Percentiles rank a stretch among this genome's conserved stretches.
Conservation (phyloP, 23 tunicate genomes). For the Ciona savignyi region DNA sequence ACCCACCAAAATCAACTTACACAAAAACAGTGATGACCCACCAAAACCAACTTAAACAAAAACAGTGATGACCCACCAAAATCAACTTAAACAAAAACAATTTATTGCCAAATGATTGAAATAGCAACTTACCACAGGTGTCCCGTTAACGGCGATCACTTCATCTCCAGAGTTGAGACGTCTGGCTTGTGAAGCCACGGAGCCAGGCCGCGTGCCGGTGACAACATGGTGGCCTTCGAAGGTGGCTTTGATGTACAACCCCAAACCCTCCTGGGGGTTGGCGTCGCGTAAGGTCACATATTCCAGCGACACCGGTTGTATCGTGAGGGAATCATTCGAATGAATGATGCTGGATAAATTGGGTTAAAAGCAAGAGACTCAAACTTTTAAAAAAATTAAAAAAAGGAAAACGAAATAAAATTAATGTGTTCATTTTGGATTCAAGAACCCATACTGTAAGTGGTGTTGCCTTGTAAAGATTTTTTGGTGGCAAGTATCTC, state of each 20-base stretch:
- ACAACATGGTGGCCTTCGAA: slow-evolving; percentile 96
- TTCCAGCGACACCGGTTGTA: slow-evolving; percentile 71
- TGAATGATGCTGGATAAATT: slow-evolving; percentile 30
- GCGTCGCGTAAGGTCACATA: slow-evolving; percentile 37
- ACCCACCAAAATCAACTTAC: too few relatives aligned
- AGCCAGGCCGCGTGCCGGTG: slow-evolving; percentile 76
- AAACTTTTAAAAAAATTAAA: too few relatives aligned
- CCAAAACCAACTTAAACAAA: too few relatives aligned
- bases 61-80: too few relatives aligned
- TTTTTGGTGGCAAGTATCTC: too few relatives aligned
- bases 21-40: too few relatives aligned
- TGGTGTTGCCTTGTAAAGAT: too few relatives aligned
- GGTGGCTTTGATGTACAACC: slow-evolving; percentile 82
- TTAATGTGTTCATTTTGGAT: too few relatives aligned
- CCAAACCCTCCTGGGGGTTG: slow-evolving; percentile 67
- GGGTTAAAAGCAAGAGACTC: background rate
- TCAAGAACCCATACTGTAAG: too few relatives aligned
- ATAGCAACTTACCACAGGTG: slow-evolving; percentile 72
- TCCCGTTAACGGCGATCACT: slow-evolving; percentile 78
- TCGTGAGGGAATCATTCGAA: slow-evolving; percentile 52
- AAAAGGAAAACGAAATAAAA: too few relatives aligned
- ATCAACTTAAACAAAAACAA: too few relatives aligned
- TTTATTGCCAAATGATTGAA: too few relatives aligned
- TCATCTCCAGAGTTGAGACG: slow-evolving; percentile 70
- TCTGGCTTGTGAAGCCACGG: slow-evolving; percentile 59